A percentile compares a stretch with the other conserved stretches of the same genome.
Conservation (phyloP, 2,888 invertebrate genomes). For the Dasypolia templi region DNA sequence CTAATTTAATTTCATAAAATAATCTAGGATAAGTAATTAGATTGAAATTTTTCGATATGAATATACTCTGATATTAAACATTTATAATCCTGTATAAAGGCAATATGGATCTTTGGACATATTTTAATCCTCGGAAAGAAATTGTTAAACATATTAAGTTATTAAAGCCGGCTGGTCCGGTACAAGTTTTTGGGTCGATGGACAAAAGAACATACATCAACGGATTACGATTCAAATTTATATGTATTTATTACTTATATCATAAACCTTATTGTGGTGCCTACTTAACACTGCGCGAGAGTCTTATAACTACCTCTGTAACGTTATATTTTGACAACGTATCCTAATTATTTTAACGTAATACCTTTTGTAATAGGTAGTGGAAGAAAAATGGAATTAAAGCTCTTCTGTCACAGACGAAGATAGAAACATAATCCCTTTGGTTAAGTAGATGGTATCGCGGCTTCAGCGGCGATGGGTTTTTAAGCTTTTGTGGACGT, state of each 20-base stretch:
- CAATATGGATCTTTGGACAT: conserved; percentile 67
- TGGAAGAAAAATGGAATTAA: conserved; percentile 73
- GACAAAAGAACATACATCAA: conserved; percentile 85
- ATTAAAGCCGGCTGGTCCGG: conserved; percentile 79
- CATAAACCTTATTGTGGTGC: conserved; percentile 80
- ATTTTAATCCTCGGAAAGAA: conserved; percentile 78
- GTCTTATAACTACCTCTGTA: conserved; percentile 76
- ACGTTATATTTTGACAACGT: conserved; percentile 87
- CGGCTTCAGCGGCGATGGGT: conserved; percentile 57
- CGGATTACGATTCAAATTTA: conserved; percentile 88
- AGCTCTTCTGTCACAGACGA: conserved; percentile 72
- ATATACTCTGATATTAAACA: conserved; percentile 25
- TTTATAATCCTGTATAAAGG: conserved; percentile 63
- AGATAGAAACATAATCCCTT: conserved; percentile 73
- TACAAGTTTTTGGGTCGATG: conserved; percentile 74
- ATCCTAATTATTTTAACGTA: conserved; percentile 87
- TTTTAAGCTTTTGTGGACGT: conserved; percentile 70
- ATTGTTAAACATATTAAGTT: conserved; percentile 85
- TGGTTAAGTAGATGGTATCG: conserved; percentile 73
- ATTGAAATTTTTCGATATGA: conserved; percentile 28
- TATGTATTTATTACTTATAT: conserved; percentile 81
- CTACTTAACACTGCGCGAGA: conserved; percentile 82
- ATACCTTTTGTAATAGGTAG: conserved; percentile 80
- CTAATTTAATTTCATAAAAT: conserved; percentile 21
- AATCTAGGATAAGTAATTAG: conserved; percentile 29